A percentile compares a stretch with the other conserved stretches of the same genome.
These are phyloP conservation scores for Vidua chalybeata DNA, from an alignment of 2,113 vertebrate species.

Conservation along the genomic window DNA sequence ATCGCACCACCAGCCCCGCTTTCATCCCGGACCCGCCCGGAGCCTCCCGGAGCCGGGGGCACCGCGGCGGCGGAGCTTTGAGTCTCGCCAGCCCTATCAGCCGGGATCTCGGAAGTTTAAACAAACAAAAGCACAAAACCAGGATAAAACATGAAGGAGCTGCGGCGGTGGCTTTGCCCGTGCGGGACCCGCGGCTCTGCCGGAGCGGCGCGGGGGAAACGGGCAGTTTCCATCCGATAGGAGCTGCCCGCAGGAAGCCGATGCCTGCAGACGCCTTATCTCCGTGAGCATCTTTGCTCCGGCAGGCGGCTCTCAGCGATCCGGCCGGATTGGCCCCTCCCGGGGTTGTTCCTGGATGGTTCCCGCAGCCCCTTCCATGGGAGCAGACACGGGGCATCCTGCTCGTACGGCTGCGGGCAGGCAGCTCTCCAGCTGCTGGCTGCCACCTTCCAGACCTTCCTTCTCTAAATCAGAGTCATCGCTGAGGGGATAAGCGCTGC, in stretches of 20 bases:
- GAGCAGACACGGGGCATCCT: not conserved
- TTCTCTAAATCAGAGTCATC: not conserved
- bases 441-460: not conserved
- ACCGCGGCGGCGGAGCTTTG: not conserved
- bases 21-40: accelerated
- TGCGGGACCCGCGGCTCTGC: not conserved
- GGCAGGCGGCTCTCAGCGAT: not conserved
- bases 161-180: not conserved
- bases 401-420: accelerated
- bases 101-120: not conserved
- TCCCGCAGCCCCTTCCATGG: not conserved
- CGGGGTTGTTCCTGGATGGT: not conserved
- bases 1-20: accelerated
- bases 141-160: not conserved
- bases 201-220: not conserved
- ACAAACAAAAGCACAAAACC: conserved; percentile 50
- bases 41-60: not conserved
- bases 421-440: accelerated
- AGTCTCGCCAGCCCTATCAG: not conserved
- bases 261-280: not conserved
- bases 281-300: not conserved
- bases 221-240: conserved; percentile 44
- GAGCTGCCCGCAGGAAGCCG: not conserved
- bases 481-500: accelerated
- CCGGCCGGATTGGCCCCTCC: not conserved